Evolutionary conservation across 2,888 invertebrate species (phyloP).

Genomic region (Mylabris sibirica): DNA sequence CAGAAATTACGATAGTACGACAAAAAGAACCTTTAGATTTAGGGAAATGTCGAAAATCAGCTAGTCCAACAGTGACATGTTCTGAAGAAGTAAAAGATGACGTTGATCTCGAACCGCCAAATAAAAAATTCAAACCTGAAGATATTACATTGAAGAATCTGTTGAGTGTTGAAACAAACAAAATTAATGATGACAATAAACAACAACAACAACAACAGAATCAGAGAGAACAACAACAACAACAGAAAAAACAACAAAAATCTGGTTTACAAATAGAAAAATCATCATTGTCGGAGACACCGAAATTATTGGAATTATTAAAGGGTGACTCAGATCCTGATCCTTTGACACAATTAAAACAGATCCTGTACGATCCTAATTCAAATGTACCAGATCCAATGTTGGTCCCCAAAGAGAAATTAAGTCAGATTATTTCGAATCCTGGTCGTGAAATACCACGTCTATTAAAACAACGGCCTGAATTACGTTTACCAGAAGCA

Average conservation of each 20-base stretch:
- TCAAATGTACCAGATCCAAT: slow-evolving; percentile 83
- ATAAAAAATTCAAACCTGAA: slow-evolving; percentile 64
- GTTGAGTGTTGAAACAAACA: slow-evolving; percentile 58
- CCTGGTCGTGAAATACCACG: slow-evolving; percentile 82
- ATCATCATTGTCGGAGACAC: slow-evolving; percentile 49
- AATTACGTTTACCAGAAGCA: slow-evolving; percentile 77
- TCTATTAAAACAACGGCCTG: slow-evolving; percentile 74
- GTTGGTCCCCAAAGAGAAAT: slow-evolving; percentile 78
- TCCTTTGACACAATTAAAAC: slow-evolving; percentile 75
- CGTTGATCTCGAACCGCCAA: slow-evolving; percentile 59
- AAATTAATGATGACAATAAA: slow-evolving; percentile 52
- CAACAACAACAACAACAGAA: slow-evolving; percentile 50
- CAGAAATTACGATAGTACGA: slow-evolving; percentile 63
- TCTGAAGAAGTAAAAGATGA: slow-evolving; percentile 73
- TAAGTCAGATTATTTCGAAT: slow-evolving; percentile 73
- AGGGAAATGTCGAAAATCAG: slow-evolving; percentile 72
- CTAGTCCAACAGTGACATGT: slow-evolving; percentile 77
- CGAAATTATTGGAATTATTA: slow-evolving; percentile 61
- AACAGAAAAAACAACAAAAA: slow-evolving; percentile 48
- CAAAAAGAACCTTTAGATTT: slow-evolving; percentile 76
- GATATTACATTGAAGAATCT: slow-evolving; percentile 63
- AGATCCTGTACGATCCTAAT: slow-evolving; percentile 71
- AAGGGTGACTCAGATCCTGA: slow-evolving; percentile 63
- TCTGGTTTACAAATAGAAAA: slow-evolving; percentile 24
- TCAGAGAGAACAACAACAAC: slow-evolving; percentile 36